These are phyloP conservation scores for Hypocryptadius cinnamomeus DNA, from an alignment of 2,113 vertebrate genomes.

Conservation along the genomic window DNA sequence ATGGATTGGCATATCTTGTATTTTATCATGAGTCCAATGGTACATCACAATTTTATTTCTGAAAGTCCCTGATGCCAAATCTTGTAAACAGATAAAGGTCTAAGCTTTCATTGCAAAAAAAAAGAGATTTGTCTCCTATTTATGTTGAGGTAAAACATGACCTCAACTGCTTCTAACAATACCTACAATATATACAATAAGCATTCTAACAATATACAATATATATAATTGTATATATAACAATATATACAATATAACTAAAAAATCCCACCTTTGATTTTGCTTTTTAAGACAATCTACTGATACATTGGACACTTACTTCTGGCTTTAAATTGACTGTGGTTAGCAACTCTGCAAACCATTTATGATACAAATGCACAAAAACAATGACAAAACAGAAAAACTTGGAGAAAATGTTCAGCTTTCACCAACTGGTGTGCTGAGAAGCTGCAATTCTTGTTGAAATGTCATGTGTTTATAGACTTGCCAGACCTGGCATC, in stretches of 20 bases:
- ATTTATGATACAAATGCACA: background rate
- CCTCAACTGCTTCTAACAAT: background rate
- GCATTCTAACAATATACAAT: too few species aligned
- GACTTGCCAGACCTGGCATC: background rate
- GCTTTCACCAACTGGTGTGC: rapidly evolving
- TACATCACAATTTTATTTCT: background rate
- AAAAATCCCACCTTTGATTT: background rate
- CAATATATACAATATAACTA: background rate
- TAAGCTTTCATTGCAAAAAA: background rate
- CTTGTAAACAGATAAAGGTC: background rate
- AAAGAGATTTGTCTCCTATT: background rate
- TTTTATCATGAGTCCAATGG: background rate
- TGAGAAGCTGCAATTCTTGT: background rate
- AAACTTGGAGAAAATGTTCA: background rate
- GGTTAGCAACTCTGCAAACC: background rate
- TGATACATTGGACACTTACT: background rate
- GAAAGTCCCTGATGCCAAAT: background rate
- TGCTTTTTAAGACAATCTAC: background rate
- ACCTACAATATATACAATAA: background rate
- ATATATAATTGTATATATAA: too few species aligned
- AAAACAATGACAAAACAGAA: background rate
- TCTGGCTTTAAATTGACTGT: background rate
- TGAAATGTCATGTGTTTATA: background rate
- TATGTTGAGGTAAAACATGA: background rate
- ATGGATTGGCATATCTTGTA: background rate